Conservation (phyloP, 2,113 vertebrate genomes). For the Sus scrofa region DNA sequence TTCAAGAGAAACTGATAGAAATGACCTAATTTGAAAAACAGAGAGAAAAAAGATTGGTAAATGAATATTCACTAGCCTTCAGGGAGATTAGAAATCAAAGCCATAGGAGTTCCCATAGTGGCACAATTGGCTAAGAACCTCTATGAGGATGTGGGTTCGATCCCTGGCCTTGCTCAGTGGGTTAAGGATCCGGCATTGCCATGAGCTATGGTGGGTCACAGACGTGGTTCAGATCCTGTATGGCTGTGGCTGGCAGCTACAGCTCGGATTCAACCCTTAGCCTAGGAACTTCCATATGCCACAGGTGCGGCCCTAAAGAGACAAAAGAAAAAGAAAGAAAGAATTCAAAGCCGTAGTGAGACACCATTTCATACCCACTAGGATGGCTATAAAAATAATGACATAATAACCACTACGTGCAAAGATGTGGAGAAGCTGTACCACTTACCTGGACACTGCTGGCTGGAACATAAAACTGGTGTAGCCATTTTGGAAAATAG, state of each 20-base stretch:
- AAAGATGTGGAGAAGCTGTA: background rate
- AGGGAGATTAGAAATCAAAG: background rate
- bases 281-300: no score
- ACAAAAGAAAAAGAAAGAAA: no score
- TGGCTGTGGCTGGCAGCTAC: no score
- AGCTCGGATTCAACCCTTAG: no score
- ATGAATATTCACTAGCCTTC: background rate
- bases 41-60: background rate
- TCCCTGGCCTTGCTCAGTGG: no score
- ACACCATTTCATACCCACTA: background rate
- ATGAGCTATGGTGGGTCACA: no score
- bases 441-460: background rate
- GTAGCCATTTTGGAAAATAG: no score
- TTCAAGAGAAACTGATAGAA: background rate
- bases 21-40: background rate
- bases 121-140: no score
- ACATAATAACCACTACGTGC: background rate
- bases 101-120: background rate
- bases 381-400: background rate
- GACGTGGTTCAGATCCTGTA: no score
- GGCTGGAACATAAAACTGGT: background rate
- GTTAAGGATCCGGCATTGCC: no score
- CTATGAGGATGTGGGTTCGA: no score
- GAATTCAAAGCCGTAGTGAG: background rate
- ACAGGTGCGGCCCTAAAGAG: no score